Evolutionary conservation across 1,140 invertebrate genomes (phyloP), one percentile per base, ranked within the genome.

Genomic region (Paralvinella palmiformis): DNA sequence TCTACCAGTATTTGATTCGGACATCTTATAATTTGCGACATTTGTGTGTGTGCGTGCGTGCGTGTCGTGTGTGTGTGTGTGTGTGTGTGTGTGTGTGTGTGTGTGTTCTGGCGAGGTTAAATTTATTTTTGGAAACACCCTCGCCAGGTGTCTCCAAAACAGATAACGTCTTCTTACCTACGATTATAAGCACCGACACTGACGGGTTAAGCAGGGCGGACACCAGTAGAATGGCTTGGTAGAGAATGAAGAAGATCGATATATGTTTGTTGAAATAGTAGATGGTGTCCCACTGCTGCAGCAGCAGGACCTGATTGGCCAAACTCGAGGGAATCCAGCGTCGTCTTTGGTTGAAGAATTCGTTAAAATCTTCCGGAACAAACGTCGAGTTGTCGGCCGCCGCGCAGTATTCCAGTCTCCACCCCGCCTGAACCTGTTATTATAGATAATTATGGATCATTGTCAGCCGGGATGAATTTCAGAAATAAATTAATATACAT

Each of bases 321-420:
- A 87, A 79, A 1, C 86, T 87, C 13, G 85, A 86, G 1, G 86
- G 85, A 33, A 87, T 84, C 86, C 86, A 87, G 5, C 86, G 73
- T 33, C 86, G 69, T 17, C 86, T 69, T 71, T 86, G 85, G 67
- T 85, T 86, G 72, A 84, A 87, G 71, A 87, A 87, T 71, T 87
- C 86, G 48, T 82, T 79, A 71, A 86, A 86, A 1, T 79, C 79
- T 75, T 85, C 84, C 0, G 86, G 85, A 62, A 84, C 84, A 71
- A 86, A 84, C 1, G 86, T 87, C 61, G 83, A 81, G 52, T 86
- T 85, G 70, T 86, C 84, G 4, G 84, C 82, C 1, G 86, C 86
- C 0, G 86, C 86, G 66, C 83, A 85, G 72, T 87, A 87, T 66
- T 87, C 86, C 1, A 87, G 85, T 37, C 85, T 72, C 74, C 85